phyloP scores from a whole-genome alignment of 2,797 vertebrate species.

The Galago senegalensis region DNA sequence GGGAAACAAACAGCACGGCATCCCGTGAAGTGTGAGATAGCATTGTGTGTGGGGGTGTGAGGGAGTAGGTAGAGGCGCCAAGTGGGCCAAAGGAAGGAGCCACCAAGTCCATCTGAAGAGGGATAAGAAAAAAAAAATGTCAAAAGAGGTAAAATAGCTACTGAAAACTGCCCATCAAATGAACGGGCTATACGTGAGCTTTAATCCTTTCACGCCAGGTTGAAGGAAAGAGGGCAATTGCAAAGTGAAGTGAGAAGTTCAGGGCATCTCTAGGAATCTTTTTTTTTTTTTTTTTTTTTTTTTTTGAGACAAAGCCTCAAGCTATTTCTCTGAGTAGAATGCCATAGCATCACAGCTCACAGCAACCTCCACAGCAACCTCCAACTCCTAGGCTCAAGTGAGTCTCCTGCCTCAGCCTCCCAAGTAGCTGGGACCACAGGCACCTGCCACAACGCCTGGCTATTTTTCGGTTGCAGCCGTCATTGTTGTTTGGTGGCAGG shows the following conservation, averaged over 20 bases:
- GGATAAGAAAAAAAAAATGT: background rate
- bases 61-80: background rate
- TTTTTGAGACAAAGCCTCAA: too few relatives aligned
- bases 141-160: background rate
- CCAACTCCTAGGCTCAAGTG: too few relatives aligned
- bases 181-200: background rate
- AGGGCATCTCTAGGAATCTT: background rate
- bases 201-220: background rate
- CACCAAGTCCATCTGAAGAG: background rate
- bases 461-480: too few relatives aligned
- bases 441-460: too few relatives aligned
- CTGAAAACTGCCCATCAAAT: background rate
- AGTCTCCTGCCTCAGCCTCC: too few relatives aligned
- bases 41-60: background rate
- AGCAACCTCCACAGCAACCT: too few relatives aligned
- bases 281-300: too few relatives aligned
- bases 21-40: background rate
- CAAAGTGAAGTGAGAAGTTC: background rate
- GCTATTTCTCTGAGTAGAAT: too few relatives aligned
- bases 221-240: background rate
- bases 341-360: too few relatives aligned
- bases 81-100: background rate
- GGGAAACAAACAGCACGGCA: background rate
- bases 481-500: too few relatives aligned
- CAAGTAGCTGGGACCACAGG: too few relatives aligned